Conservation (phyloP, 2,888 invertebrate genomes). For the Phlogophora meticulosa region DNA sequence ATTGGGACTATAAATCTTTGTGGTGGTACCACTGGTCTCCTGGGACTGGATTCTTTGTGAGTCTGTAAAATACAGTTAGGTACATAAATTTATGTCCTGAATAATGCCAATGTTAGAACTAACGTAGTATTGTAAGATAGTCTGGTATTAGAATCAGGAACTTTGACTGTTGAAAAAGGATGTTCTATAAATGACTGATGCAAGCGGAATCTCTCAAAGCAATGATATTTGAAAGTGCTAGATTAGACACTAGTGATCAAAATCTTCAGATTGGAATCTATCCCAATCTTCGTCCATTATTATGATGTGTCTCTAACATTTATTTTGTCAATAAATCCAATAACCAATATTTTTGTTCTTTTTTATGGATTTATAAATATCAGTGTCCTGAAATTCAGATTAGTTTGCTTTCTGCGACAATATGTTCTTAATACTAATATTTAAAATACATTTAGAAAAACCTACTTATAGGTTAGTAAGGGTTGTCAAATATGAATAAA, state of each 20-base stretch:
- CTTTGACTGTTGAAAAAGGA: no score
- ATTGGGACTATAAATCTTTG: slow-evolving; percentile 71
- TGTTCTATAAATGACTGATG: no score
- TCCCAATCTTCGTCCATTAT: not conserved
- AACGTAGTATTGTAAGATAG: not conserved
- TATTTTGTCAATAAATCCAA: not conserved
- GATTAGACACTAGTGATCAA: not conserved
- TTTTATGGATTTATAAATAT: not conserved
- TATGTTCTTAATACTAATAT: not conserved
- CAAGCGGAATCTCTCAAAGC: no score
- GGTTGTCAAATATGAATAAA: slow-evolving; percentile 10
- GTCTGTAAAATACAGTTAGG: slow-evolving; percentile 7
- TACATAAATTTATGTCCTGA: not conserved
- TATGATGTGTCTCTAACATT: not conserved
- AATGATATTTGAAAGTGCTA: no score
- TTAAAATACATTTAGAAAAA: slow-evolving; percentile 21
- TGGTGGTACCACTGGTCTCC: slow-evolving; percentile 36
- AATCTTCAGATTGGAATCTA: not conserved
- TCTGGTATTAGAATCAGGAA: no score
- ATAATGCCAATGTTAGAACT: not conserved
- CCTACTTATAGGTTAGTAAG: not conserved
- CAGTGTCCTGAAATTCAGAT: not conserved
- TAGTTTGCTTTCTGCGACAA: not conserved
- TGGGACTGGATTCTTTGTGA: slow-evolving; percentile 31
- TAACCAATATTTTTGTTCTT: not conserved